phyloP scores from a whole-genome alignment of 2,888 invertebrate genomes.

The Deladenus siricidicola region DNA sequence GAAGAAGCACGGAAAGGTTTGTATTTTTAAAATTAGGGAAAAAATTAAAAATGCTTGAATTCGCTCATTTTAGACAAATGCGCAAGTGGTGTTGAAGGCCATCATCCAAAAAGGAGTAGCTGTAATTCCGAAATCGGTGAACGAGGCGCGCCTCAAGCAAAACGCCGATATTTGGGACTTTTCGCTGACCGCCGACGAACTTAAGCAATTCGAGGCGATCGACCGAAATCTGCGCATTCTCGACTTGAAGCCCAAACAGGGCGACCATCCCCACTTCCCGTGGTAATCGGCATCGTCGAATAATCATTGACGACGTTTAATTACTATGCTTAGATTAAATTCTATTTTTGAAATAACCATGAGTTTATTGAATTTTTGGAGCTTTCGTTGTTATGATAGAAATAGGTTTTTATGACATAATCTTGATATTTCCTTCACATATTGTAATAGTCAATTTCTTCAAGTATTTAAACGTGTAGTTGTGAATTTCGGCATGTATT shows the following conservation, averaged over 20 bases:
- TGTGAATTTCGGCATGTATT: too few relatives aligned
- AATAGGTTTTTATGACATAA: too few relatives aligned
- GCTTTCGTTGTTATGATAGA: too few relatives aligned
- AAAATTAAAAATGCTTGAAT: background rate
- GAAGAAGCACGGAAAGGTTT: conserved; percentile 32
- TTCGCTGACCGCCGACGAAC: conserved; percentile 31
- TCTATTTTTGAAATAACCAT: too few relatives aligned
- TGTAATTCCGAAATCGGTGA: conserved; percentile 31
- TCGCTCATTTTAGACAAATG: conserved; percentile 21
- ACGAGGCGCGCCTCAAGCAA: conserved; percentile 29
- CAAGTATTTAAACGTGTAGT: too few relatives aligned
- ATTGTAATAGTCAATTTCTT: too few relatives aligned
- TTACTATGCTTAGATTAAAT: too few relatives aligned
- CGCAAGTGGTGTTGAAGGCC: conserved; percentile 28
- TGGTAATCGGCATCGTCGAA: conserved; percentile 1
- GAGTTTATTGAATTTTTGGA: too few relatives aligned
- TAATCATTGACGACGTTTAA: too few relatives aligned
- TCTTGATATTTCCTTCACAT: too few relatives aligned
- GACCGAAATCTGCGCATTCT: conserved; percentile 13
- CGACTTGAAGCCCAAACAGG: conserved; percentile 2
- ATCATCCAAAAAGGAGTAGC: conserved; percentile 26
- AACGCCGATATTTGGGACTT: conserved; percentile 41
- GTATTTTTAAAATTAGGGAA: background rate
- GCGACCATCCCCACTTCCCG: conserved; percentile 14
- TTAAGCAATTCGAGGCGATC: conserved; percentile 24